Base-by-base conservation (phyloP, 2,797 vertebrate genomes). In the Acipenser ruthenus region DNA sequence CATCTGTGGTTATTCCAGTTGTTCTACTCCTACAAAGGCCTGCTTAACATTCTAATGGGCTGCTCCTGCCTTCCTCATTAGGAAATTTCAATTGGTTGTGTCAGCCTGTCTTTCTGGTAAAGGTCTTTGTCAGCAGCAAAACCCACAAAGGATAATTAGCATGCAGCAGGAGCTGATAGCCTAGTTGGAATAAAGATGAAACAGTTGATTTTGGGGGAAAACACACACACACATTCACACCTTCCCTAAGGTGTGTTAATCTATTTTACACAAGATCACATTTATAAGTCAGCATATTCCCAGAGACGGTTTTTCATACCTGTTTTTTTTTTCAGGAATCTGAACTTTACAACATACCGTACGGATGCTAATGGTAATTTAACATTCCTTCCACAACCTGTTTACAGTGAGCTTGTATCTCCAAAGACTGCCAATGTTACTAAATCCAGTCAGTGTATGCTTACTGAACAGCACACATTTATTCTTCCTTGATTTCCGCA, bases 81-180 rank as follows among this genome's bases (percentile, higher is more conserved):
- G 76, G 70, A 68, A 71, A 73, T 80, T 86, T 86, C 74, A 80
- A 68, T 82, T 82, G 75, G 71, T 74, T 71, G 62, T 75, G 79
- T 84, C 74, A 81, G 64, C 66, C 75, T 68, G 61, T 82, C 79
- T 82, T 83, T 80, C 68, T 11, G 0, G 68, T 71, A 83, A 84
- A 82, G 78, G 71, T 86, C 79, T 84, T 77, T 82, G 80, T 82
- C 76, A 81, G 71, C 74, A 77, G 68, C 81, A 65, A 77, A 81
- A 80, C 73, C 69, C 69, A 82, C 67, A 82, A 81, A 80, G 74
- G 70, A 73, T 77, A 80, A 84, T 85, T 77, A 83, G 77, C 70
- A 82, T 82, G 83, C 79, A 73, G 68, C 68, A 79, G 71, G 70
- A 77, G 75, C 77, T 63, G n/a, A 62, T 23, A 62, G 60, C 18